Evolutionary conservation across 2,797 vertebrate species (phyloP), one percentile per base, ranked within the genome.

Genomic region (Danio albolineatus): DNA sequence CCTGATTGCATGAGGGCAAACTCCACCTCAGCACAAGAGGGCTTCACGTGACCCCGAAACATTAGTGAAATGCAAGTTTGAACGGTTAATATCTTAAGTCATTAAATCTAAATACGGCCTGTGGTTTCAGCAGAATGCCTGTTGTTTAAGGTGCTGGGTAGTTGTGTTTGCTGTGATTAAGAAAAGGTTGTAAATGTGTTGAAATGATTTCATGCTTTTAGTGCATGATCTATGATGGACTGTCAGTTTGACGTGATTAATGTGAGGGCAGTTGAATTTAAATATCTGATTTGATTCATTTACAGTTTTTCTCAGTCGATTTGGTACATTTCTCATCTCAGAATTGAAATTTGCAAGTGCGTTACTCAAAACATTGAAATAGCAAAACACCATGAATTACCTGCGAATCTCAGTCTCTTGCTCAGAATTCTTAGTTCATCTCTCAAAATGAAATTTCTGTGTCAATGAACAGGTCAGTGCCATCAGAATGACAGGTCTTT

Each of bases 1-100:
- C 92, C 91, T 89, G 89, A 87, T 79, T 87, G 78, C 89, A 88
- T 89, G 86, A 60, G 80, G 86, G 84, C 87, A 90, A 89, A 91
- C 90, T 91, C 85, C 61, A 82, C 82, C 70, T 90, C 89, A 89
- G 88, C 88, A 61, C 75, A 88, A 86, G 88, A 81, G 69, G 28
- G 38, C 64, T 21, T 48, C 13, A 44, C 1, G 76, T 65, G 70
- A 91, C 89, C 69, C 89, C 88, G 89, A 92, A 90, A 88, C 84
- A 84, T 86, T 89, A 89, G 89, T 87, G 89, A 89, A 89, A 88
- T 90, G 43, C 80, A 72, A 71, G 71, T 86, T 90, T 84, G 79
- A 85, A 85, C 90, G 51, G 6, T 90, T 82, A 77, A 76, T 72
- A 57, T 81, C 41, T 51, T 59, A 41, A 76, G 79, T 28, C 44